Percentiles rank a stretch among this genome's conserved stretches.
phyloP scores from a whole-genome alignment of 1,140 invertebrate genomes.

The Scaptodrosophila lebanonensis region DNA sequence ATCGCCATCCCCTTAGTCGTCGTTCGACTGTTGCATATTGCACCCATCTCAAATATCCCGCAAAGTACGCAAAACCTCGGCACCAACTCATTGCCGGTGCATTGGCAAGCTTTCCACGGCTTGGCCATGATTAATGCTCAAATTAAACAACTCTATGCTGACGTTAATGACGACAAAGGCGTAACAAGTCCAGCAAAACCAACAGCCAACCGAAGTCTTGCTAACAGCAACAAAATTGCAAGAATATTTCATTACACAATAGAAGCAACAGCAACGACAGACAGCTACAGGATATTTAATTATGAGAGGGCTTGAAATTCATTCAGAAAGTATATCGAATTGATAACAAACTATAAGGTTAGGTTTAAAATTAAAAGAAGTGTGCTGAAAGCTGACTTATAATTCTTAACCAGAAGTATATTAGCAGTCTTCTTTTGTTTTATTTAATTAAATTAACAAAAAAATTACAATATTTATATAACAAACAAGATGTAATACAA shows the following conservation, averaged over 20 bases:
- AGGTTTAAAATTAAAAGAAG: too few species aligned
- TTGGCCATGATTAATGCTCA: conserved; percentile 63
- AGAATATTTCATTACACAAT: conserved; percentile 19
- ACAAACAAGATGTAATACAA: too few species aligned
- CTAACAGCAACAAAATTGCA: conserved; percentile 21
- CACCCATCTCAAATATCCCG: conserved; percentile 23
- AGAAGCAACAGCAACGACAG: conserved; percentile 26
- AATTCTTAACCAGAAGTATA: too few species aligned
- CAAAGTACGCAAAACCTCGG: conserved; percentile 21
- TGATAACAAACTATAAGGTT: too few species aligned
- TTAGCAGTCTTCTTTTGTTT: too few species aligned
- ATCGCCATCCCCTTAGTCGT: conserved; percentile 15
- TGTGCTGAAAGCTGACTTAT: too few species aligned
- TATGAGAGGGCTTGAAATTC: conserved; percentile 19
- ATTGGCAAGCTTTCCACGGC: too few species aligned
- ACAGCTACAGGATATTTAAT: conserved; percentile 23
- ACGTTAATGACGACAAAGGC: conserved; percentile 68
- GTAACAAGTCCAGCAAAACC: conserved; percentile 24
- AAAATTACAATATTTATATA: too few species aligned
- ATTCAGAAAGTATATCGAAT: conserved; percentile 4
- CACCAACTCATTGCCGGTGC: too few species aligned
- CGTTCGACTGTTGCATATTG: conserved; percentile 16
- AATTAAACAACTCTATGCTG: conserved; percentile 64
- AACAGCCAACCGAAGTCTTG: conserved; percentile 20
- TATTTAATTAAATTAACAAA: too few species aligned